Percentiles rank a stretch among this genome's conserved stretches.
Evolutionary conservation across 1,140 invertebrate genomes (phyloP).

Genomic region (Brachionus rubens): DNA sequence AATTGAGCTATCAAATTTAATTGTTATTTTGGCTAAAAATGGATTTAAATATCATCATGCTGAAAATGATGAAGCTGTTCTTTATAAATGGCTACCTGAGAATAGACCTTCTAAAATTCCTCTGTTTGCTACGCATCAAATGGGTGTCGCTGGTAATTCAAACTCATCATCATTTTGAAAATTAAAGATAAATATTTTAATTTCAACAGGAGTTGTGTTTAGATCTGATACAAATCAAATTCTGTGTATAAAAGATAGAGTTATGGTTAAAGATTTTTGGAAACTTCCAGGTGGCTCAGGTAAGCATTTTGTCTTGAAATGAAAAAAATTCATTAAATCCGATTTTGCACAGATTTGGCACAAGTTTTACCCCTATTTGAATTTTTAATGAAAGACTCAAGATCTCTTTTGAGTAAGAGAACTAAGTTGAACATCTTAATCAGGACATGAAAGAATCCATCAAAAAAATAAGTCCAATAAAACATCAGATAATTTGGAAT

Average conservation of each 20-base stretch:
- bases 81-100: constrained; percentile 74
- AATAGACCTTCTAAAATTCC: constrained; percentile 69
- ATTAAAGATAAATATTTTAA: neutral
- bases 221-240: constrained; percentile 24
- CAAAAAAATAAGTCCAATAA: no score
- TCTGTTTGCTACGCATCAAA: constrained; percentile 73
- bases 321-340: no score
- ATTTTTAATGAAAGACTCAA: no score
- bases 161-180: neutral
- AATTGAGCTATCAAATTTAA: constrained; percentile 13
- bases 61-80: constrained; percentile 70
- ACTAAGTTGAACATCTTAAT: no score
- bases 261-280: constrained; percentile 39
- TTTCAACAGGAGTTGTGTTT: constrained; percentile 1
- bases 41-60: constrained; percentile 84
- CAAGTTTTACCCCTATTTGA: no score
- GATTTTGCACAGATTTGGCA: no score
- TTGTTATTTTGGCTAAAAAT: constrained; percentile 60
- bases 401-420: no score
- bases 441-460: no score
- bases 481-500: no score
- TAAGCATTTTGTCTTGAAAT: neutral
- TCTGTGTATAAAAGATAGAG: constrained; percentile 21
- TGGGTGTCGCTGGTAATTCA: constrained; percentile 63
- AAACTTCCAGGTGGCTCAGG: constrained; percentile 6